These are phyloP conservation scores for Noctilio leporinus DNA, from an alignment of 2,113 vertebrate genomes.

Conservation along the genomic window DNA sequence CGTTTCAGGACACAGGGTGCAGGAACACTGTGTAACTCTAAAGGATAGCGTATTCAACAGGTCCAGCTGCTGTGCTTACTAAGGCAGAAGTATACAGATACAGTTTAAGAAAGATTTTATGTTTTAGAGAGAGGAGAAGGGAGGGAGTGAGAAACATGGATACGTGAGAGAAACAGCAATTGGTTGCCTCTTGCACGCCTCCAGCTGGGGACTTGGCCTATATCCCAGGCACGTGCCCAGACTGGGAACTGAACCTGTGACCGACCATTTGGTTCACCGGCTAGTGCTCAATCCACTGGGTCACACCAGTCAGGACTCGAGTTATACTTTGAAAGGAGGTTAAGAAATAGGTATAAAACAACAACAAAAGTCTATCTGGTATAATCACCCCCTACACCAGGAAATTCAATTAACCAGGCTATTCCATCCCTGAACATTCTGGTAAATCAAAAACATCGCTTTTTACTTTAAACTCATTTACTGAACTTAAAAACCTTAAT, in stretches of 20 bases:
- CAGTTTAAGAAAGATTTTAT: too few relatives aligned
- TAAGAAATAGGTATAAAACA: conserved; percentile 20
- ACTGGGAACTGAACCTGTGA: too few relatives aligned
- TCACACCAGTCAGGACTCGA: too few relatives aligned
- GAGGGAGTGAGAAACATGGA: too few relatives aligned
- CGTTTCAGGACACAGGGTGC: not conserved
- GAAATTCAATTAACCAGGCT: conserved; percentile 31
- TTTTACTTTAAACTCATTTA: conserved; percentile 50
- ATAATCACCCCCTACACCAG: conserved; percentile 1
- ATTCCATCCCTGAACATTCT: not conserved
- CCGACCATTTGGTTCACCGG: too few relatives aligned
- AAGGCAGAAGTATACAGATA: not conserved
- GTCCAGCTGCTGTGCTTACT: not conserved
- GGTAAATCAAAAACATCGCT: conserved; percentile 27
- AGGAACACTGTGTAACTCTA: not conserved
- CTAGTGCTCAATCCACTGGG: too few relatives aligned
- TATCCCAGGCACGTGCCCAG: too few relatives aligned
- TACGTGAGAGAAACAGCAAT: too few relatives aligned
- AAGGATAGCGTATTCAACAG: not conserved
- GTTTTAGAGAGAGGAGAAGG: too few relatives aligned
- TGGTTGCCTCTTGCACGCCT: too few relatives aligned
- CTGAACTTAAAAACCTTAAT: conserved; percentile 20
- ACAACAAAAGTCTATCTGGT: not conserved
- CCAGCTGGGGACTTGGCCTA: too few relatives aligned
- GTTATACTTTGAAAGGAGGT: not conserved